Base-by-base conservation (phyloP, 2,113 vertebrate species). In the Mandrillus leucophaeus region DNA sequence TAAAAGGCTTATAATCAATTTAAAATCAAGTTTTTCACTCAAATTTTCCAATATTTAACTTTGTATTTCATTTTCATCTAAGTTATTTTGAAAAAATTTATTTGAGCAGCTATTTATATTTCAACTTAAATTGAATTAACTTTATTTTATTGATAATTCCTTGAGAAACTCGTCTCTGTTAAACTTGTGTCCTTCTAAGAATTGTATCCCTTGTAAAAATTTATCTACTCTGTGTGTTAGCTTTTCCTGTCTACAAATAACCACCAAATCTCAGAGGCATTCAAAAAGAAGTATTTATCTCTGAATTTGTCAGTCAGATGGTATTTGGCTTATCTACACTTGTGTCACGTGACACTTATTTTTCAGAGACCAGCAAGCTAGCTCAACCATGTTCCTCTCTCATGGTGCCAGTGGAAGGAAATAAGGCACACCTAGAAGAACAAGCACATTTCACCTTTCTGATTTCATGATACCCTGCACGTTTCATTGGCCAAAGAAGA, bases 71-170 rank as follows among this genome's bases (percentile, higher is more conserved):
- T 88, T 89, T 72, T 83, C 12, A 93, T 68, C 13, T 70, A 83
- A 72, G 13, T 92, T 93, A 68, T 83, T 96, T 93, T 82, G n/a
- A 61, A 82, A 43, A 90, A 75, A 83, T 45, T 11, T 1, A 66
- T 83, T 80, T 95, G 35, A 95, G 8, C 10, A 80, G 10, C n/a
- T 75, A 76, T 66, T 64, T 30, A 43, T 38, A 50, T 45, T 66
- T 83, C 22, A 73, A 55, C 5, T 38, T 68, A 80, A 92, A 64
- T 64, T 73, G 18, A 30, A 76, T 88, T 90, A 1, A 70, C 79
- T 88, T 85, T 91, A 90, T 80, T 86, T 88, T 95, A 90, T 45
- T 92, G 66, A 32, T n/a, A 78, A 68, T 79, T 85, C 80, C 12
- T 93, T 80, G 45, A 52, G 32, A 86, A 87, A 38, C 7, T 35